Evolutionary conservation across 2,113 vertebrate species (phyloP).

Genomic region (Leptobrachium ailaonicum): DNA sequence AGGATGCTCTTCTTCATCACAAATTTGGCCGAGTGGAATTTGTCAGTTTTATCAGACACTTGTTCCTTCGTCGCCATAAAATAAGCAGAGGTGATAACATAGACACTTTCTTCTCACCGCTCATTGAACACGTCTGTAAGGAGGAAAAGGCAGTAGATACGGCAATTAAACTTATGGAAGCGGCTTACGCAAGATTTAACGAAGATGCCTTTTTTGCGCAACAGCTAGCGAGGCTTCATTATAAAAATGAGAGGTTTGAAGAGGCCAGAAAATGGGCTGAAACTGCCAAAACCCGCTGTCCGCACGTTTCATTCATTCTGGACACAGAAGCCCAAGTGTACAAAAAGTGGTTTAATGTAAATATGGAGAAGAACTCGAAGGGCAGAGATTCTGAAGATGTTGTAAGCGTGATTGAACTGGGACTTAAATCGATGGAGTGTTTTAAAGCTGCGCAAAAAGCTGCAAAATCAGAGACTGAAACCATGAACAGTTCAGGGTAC

Average conservation of each 20-base stretch:
- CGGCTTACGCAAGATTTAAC: slow-evolving; percentile 67
- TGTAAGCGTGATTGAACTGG: slow-evolving; percentile 63
- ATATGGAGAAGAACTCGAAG: too few relatives aligned
- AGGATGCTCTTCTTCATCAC: slow-evolving; percentile 69
- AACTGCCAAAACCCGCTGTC: slow-evolving; percentile 62
- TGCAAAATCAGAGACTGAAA: slow-evolving; percentile 63
- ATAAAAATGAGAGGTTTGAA: slow-evolving; percentile 71
- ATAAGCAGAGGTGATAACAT: slow-evolving; percentile 71
- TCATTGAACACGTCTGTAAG: slow-evolving; percentile 72
- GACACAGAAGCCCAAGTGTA: slow-evolving; percentile 83
- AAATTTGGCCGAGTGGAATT: slow-evolving; percentile 72
- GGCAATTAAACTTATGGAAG: slow-evolving; percentile 68
- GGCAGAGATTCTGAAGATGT: slow-evolving; percentile 37
- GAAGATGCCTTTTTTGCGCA: slow-evolving; percentile 76
- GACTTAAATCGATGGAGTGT: slow-evolving; percentile 73
- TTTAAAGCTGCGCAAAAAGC: slow-evolving; percentile 70
- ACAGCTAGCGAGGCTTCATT: slow-evolving; percentile 76
- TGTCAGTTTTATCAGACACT: slow-evolving; percentile 67
- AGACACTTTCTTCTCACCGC: slow-evolving; percentile 73
- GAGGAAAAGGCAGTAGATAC: slow-evolving; percentile 59
- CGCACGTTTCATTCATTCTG: slow-evolving; percentile 75
- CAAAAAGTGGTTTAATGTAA: slow-evolving; percentile 68
- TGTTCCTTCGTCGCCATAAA: slow-evolving; percentile 72
- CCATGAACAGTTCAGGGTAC: slow-evolving; percentile 66
- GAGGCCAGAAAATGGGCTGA: slow-evolving; percentile 72